These are phyloP conservation scores for Belonocnema kinseyi DNA, from an alignment of 1,140 invertebrate species.

Conservation along the genomic window DNA sequence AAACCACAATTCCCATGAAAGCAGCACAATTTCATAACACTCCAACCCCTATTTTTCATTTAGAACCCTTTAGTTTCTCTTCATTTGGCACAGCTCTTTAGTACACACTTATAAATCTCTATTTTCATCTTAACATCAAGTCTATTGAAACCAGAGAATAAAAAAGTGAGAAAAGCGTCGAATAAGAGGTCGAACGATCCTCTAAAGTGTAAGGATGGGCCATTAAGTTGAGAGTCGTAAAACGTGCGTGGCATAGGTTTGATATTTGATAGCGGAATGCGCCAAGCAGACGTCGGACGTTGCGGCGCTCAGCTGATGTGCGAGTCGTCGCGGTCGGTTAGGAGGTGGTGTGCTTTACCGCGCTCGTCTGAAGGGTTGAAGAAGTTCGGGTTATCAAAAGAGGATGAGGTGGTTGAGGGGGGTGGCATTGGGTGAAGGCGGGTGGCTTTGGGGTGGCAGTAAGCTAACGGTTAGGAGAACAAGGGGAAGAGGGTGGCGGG, in stretches of 20 bases:
- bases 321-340: slow-evolving; percentile 34
- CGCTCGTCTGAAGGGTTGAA: slow-evolving; percentile 45
- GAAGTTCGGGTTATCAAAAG: slow-evolving; percentile 55
- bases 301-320: slow-evolving; percentile 43
- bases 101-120: background rate
- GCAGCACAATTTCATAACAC: too few relatives aligned
- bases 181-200: background rate
- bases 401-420: slow-evolving; percentile 33
- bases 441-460: slow-evolving; percentile 45
- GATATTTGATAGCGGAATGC: slow-evolving; percentile 13
- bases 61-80: background rate
- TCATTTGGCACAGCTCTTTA: background rate
- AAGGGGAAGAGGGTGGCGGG: slow-evolving; percentile 55
- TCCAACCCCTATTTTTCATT: background rate
- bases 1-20: too few relatives aligned
- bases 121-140: background rate
- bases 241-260: slow-evolving; percentile 9
- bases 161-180: background rate
- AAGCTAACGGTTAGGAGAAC: slow-evolving; percentile 34
- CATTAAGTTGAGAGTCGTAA: slow-evolving; percentile 13
- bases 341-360: slow-evolving; percentile 40
- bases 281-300: slow-evolving; percentile 42
- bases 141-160: background rate
- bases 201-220: background rate
- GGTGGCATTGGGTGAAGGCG: slow-evolving; percentile 30